Conservation (phyloP, 2,888 invertebrate genomes). For the Pollenia griseotomentosa region DNA sequence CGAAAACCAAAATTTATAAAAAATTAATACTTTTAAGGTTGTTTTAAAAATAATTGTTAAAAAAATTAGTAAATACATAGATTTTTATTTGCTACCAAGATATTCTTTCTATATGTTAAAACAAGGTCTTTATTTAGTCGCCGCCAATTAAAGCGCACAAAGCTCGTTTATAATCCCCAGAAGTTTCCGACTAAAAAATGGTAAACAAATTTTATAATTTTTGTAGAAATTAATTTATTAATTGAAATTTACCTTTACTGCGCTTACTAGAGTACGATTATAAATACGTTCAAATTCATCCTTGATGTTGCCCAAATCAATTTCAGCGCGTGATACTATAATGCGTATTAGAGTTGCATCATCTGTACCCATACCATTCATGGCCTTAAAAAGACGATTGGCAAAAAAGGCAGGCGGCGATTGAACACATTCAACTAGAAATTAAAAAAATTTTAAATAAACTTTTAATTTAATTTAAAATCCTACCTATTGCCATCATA, state of each 20-base stretch:
- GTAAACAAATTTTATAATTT: background rate
- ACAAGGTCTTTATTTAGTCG: constrained; percentile 4
- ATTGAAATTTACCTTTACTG: constrained; percentile 85
- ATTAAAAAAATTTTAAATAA: background rate
- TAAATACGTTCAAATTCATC: constrained; percentile 88
- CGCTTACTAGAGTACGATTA: constrained; percentile 88
- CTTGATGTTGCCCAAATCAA: constrained; percentile 89
- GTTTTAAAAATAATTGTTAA: too few species aligned
- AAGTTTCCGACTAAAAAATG: constrained; percentile 64
- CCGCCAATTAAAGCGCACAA: constrained; percentile 67
- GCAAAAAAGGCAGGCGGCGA: constrained; percentile 88
- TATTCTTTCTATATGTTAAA: background rate
- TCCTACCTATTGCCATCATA: constrained; percentile 87
- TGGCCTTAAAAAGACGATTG: constrained; percentile 86
- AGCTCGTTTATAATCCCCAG: constrained; percentile 70
- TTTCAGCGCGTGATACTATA: constrained; percentile 88
- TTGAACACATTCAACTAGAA: constrained; percentile 89
- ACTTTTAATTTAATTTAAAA: background rate
- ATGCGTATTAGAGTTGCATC: constrained; percentile 89
- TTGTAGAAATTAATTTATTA: background rate
- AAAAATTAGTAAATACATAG: too few species aligned
- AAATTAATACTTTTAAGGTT: too few species aligned
- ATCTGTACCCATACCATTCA: constrained; percentile 89
- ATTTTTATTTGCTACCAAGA: background rate
- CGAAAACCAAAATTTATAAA: too few species aligned